Percentiles rank a stretch among this genome's conserved stretches.
Conservation (phyloP, 2,888 invertebrate species). For the Coelinius sp. region DNA sequence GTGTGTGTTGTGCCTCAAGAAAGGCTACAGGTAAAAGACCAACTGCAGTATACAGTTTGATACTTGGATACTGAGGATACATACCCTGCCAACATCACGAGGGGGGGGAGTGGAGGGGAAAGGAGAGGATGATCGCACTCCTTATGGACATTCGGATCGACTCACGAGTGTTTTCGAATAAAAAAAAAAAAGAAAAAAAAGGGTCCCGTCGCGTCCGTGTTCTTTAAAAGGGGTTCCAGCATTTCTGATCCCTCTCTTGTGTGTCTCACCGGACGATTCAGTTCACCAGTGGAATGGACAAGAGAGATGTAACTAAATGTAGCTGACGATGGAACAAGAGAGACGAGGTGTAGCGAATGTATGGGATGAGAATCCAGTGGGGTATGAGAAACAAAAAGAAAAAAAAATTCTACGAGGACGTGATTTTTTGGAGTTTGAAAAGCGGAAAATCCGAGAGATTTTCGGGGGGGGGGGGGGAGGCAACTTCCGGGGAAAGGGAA, state of each 20-base stretch:
- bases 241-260: neutral
- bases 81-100: neutral
- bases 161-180: constrained; percentile 32
- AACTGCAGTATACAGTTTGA: constrained; percentile 20
- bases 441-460: neutral
- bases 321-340: neutral
- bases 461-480: neutral
- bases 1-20: constrained; percentile 2
- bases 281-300: neutral
- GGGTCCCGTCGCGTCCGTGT: constrained; percentile 15
- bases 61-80: neutral
- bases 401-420: neutral
- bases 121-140: constrained; percentile 42
- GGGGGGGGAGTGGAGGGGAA: neutral
- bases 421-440: neutral
- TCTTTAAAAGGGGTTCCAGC: constrained; percentile 38
- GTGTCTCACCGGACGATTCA: constrained; percentile 10
- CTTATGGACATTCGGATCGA: constrained; percentile 51
- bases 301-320: constrained; percentile 4
- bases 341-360: constrained; percentile 1
- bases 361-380: constrained; percentile 14
- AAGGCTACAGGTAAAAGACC: constrained; percentile 21
- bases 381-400: neutral
- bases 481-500: neutral
- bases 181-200: constrained; percentile 16